Evolutionary conservation across 2,113 vertebrate genomes (phyloP), one percentile per base, ranked within the genome.

Genomic region (Microtus oregoni): DNA sequence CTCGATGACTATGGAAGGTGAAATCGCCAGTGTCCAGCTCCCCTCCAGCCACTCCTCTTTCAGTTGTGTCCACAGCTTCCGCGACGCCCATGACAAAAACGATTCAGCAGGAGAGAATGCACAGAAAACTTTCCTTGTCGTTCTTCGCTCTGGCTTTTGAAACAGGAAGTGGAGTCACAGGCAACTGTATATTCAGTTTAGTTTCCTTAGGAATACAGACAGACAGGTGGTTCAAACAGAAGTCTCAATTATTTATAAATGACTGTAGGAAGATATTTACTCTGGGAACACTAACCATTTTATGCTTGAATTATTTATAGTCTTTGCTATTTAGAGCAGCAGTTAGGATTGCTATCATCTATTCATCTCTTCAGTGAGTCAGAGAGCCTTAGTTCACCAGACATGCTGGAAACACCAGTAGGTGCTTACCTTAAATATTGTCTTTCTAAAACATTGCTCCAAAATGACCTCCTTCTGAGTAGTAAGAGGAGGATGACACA

Each of bases 201-300:
- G 67, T 94, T 95, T 86, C 15, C 38, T 22, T 38, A 50, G 68
- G 73, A 96, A 91, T 65, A 76, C 52, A 73, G 89, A 86, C 81
- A 96, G 94, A 86, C 81, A 96, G 94, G 63, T 90, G 78, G 75
- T 91, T 92, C 89, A 90, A 86, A 90, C 68, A 92, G 83, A 94
- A 93, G 89, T 91, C 55, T 95, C 91, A 97, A 96, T 96, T 93
- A 96, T 94, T 97, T 94, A 95, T 95, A 79, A 94, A 32, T 58
- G 38, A 94, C 38, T 50, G n/a, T 76, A 86, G 87, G 87, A 65
- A 96, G 95, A 96, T 96, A 94, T 91, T 96, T 96, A 87, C 63
- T 93, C 75, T 89, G 61, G 94, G n/a, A 95, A 92, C 86, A 78
- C 72, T 94, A 92, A 81, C 30, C 17, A 7, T 76, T 95, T 96